Conservation (phyloP, 2,113 vertebrate genomes). For the Podocnemis expansa region DNA sequence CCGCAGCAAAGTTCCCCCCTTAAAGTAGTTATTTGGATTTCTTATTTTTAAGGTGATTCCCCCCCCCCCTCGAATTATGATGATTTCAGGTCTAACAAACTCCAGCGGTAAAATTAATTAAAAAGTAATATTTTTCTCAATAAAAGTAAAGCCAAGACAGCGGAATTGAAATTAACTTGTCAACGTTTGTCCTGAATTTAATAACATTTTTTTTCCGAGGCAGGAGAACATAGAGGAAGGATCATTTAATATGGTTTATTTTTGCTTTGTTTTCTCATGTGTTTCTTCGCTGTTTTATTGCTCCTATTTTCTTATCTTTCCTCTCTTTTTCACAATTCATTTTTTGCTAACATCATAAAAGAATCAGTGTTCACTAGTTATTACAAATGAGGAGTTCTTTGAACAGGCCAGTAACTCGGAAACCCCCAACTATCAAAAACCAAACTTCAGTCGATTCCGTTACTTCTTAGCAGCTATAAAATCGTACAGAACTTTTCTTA, state of each 20-base stretch:
- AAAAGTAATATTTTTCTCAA: conserved; percentile 71
- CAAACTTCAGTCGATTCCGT: background rate
- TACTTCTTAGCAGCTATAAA: background rate
- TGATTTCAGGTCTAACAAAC: conserved; percentile 49
- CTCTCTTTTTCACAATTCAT: background rate
- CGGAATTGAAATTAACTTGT: conserved; percentile 23
- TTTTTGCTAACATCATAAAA: background rate
- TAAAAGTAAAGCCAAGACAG: background rate
- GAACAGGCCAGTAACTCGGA: background rate
- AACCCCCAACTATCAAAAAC: background rate
- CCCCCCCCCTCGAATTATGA: background rate
- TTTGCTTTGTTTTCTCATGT: background rate
- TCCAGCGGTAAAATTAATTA: conserved; percentile 71
- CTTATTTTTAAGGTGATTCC: conserved; percentile 59
- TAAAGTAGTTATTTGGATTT: conserved; percentile 69
- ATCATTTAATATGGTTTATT: background rate
- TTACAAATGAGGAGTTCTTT: background rate
- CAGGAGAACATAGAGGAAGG: background rate
- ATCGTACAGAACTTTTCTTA: background rate
- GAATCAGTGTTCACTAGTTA: background rate
- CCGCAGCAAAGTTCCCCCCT: conserved; percentile 72
- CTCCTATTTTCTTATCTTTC: background rate
- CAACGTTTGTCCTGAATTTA: conserved; percentile 35
- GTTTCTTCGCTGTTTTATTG: background rate
- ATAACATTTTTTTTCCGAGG: background rate